Base-by-base conservation (phyloP, 2,113 vertebrate species). In the Zosterops lateralis region DNA sequence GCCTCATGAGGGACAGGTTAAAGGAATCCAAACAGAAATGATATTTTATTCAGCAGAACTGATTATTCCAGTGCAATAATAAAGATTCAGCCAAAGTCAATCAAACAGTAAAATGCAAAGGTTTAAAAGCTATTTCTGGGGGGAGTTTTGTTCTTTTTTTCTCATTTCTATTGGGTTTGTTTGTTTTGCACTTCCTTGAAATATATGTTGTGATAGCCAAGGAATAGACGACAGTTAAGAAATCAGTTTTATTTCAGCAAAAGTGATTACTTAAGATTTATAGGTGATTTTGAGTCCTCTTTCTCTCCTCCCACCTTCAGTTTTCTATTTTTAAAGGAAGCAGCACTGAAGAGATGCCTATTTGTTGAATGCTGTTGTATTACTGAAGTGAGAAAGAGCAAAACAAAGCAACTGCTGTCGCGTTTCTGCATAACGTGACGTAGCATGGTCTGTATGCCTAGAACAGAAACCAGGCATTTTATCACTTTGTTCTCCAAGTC, bases 391-490 rank as follows among this genome's bases (percentile, higher is more conserved):
- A 76, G 51, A 76, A 83, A 83, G 90, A 70, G 15, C 9, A 77
- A 96, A 95, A 66, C 48, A 88, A 96, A 73, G 32, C 51, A 93
- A 80, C 24, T 54, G 12, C 21, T 85, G 67, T 83, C 67, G 62
- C 34, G 29, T 83, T 51, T 66, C 89, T 10, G 4, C 25, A 50
- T 90, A 83, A 71, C 36, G 76, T 70, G 47, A 74, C 48, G 9
- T 50, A 50, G 26, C 24, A 26, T 8, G 24, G 25, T 85, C n/a
- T 3, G 0, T 10, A 66, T 54, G 64, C 32, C 7, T 34, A 70
- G 62, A 91, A 66, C 29, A 73, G 66, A 87, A 80, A 85, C 6
- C 10, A 82, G 75, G 58, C 38, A 31, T 38, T 26, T 5, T 48
- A 26, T 57, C 44, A 28, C 58, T 79, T 72, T 72, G 24, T 64